phyloP scores from a whole-genome alignment of 37 sponge, comb jelly and placozoan genomes.

The Haliclona indistincta region DNA sequence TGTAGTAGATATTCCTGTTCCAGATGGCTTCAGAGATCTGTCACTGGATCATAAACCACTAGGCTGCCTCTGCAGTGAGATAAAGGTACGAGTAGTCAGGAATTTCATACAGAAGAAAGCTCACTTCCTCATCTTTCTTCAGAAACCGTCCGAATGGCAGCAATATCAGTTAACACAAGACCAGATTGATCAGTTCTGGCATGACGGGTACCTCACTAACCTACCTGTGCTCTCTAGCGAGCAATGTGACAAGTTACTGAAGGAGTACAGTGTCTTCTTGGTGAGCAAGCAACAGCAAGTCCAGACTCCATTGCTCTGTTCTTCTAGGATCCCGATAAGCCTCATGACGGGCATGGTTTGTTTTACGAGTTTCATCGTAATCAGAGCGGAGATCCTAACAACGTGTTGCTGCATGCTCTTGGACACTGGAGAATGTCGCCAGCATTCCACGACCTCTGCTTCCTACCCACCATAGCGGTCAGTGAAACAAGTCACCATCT shows the following conservation, averaged over 20 bases:
- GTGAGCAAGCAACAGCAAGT: too few species aligned
- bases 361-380: constrained; percentile 78
- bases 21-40: constrained; percentile 40
- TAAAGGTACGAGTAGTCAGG: too few species aligned
- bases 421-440: constrained; percentile 75
- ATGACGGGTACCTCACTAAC: constrained; percentile 58
- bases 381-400: constrained; percentile 60
- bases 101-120: too few species aligned
- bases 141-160: constrained; percentile 38
- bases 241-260: constrained; percentile 52
- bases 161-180: constrained; percentile 21
- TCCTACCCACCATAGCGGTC: constrained; percentile 61
- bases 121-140: background rate
- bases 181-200: constrained; percentile 62
- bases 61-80: constrained; percentile 18
- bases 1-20: constrained; percentile 16
- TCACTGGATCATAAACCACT: constrained; percentile 42
- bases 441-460: constrained; percentile 69
- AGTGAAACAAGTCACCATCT: constrained; percentile 1
- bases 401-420: constrained; percentile 64
- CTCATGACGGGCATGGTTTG: constrained; percentile 62
- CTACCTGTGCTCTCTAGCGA: constrained; percentile 49
- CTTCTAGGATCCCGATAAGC: constrained; percentile 34
- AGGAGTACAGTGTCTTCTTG: constrained; percentile 55
- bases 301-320: too few species aligned